Evolutionary conservation across 2,797 vertebrate species (phyloP).

Genomic region (Danio jaintianensis): DNA sequence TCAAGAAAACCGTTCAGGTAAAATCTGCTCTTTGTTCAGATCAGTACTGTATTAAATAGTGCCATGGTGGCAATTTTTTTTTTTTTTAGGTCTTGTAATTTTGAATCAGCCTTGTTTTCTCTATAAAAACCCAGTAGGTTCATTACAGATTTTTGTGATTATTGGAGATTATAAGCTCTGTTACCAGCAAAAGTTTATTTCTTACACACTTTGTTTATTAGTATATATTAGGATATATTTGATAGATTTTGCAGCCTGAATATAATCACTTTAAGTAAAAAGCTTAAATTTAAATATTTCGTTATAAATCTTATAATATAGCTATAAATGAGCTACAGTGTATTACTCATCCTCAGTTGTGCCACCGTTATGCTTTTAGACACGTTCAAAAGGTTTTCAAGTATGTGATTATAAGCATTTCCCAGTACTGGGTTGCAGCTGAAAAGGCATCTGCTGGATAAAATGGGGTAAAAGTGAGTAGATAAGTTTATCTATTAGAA

Average conservation of each 20-base stretch:
- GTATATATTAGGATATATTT: too few relatives aligned
- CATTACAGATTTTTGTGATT: neutral
- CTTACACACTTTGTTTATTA: neutral
- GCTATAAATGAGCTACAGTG: neutral
- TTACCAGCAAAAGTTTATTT: neutral
- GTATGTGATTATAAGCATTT: neutral
- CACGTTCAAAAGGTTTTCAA: neutral
- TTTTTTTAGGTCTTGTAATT: neutral
- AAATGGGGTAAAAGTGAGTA: too few relatives aligned
- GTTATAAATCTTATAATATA: too few relatives aligned
- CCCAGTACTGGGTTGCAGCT: too few relatives aligned
- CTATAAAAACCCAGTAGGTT: neutral
- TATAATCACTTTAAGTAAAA: neutral
- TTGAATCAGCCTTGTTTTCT: neutral
- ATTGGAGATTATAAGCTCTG: neutral
- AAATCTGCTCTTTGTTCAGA: neutral
- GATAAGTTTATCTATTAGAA: too few relatives aligned
- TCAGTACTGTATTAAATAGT: neutral
- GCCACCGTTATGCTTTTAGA: neutral
- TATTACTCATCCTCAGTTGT: neutral
- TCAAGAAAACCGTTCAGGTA: slow-evolving; percentile 98
- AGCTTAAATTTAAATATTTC: too few relatives aligned
- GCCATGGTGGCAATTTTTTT: neutral
- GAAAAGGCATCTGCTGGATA: too few relatives aligned
- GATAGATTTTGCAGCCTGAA: neutral